A percentile compares a stretch with the other conserved stretches of the same genome.
Evolutionary conservation across 2,797 vertebrate species (phyloP).

Genomic region (Lacerta viridis): DNA sequence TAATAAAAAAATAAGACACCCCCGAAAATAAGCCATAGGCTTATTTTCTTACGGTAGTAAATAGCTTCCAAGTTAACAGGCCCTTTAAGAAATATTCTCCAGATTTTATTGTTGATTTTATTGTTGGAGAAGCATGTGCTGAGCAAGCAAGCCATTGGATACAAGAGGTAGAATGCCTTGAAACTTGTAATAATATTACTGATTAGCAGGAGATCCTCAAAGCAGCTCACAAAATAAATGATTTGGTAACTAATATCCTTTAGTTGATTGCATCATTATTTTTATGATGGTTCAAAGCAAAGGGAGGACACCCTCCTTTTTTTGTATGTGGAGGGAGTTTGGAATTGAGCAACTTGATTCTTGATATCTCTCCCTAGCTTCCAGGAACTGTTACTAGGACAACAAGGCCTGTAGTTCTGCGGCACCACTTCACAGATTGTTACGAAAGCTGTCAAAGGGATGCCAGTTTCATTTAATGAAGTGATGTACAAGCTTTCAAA

Average conservation of each 20-base stretch:
- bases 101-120: not conserved
- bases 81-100: not conserved
- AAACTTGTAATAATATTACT: not conserved
- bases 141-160: not conserved
- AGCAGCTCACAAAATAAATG: not conserved
- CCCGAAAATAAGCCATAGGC: too few species aligned
- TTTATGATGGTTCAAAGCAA: not conserved
- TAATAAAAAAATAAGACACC: too few species aligned
- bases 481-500: conserved; percentile 6
- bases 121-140: not conserved
- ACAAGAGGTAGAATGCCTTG: not conserved
- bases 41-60: too few species aligned
- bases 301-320: not conserved
- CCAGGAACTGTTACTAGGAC: not conserved
- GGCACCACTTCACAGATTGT: not conserved
- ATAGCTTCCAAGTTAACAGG: not conserved
- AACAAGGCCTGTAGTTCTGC: not conserved
- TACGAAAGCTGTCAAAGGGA: conserved; percentile 14
- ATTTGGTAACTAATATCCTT: not conserved
- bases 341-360: not conserved
- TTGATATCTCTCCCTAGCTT: not conserved
- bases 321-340: not conserved
- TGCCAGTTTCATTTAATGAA: conserved; percentile 6
- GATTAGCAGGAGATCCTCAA: not conserved
- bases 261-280: not conserved